phyloP scores from a whole-genome alignment of 2,888 invertebrate genomes.

The Parnassius orleans region DNA sequence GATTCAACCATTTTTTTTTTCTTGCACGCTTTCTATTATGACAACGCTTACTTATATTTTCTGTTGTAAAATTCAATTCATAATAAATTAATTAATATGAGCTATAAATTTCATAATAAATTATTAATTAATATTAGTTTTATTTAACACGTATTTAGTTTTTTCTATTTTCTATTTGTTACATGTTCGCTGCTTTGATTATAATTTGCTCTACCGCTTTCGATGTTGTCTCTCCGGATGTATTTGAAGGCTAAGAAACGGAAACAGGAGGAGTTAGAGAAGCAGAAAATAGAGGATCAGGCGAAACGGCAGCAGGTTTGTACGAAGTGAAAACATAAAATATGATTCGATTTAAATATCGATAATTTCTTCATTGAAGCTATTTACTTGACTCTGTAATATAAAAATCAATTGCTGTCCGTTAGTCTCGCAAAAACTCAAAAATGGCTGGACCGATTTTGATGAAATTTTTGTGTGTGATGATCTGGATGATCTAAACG shows the following conservation, averaged over 20 bases:
- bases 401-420: no score
- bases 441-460: no score
- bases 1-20: conserved; percentile 1
- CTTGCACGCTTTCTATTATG: conserved; percentile 19
- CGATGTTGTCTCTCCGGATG: conserved; percentile 72
- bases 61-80: neutral
- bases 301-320: conserved; percentile 92
- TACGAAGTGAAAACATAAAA: conserved; percentile 24
- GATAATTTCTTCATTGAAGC: no score
- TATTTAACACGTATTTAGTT: conserved; percentile 28
- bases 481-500: no score
- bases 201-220: conserved; percentile 78
- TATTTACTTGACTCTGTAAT: no score
- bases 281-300: conserved; percentile 91
- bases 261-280: conserved; percentile 92
- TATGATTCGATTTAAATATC: no score
- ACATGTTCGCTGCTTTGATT: conserved; percentile 69
- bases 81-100: no score
- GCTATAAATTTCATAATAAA: no score
- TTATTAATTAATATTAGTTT: neutral
- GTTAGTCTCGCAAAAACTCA: no score
- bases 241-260: conserved; percentile 88
- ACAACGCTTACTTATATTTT: neutral
- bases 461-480: no score
- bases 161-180: conserved; percentile 61